Conservation (phyloP, 2,113 vertebrate genomes). For the Entomyzon cyanotis region DNA sequence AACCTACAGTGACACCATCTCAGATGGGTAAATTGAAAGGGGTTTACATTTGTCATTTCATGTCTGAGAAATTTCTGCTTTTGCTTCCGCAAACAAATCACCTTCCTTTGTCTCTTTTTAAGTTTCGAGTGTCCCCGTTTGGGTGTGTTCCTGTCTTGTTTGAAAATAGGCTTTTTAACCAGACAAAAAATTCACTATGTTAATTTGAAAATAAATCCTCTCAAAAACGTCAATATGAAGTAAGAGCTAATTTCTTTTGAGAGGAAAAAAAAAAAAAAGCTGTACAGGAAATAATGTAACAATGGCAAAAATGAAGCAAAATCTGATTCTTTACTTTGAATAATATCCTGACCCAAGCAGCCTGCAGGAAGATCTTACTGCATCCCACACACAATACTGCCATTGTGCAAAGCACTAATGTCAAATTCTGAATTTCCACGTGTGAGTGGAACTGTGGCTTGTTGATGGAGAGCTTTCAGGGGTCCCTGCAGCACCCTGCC, state of each 20-base stretch:
- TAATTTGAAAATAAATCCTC: neutral
- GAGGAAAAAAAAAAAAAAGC: no score
- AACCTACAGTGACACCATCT: neutral
- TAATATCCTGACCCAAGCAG: neutral
- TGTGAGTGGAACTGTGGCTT: neutral
- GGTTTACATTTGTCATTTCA: neutral
- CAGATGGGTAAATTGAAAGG: neutral
- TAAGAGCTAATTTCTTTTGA: neutral
- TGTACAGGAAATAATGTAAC: conserved; percentile 27
- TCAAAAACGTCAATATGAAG: neutral
- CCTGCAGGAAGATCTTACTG: neutral
- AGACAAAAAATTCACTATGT: neutral
- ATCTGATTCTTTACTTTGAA: conserved; percentile 20
- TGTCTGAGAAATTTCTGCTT: neutral
- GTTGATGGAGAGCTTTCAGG: neutral
- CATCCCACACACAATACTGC: neutral
- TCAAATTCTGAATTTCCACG: neutral
- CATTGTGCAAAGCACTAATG: neutral
- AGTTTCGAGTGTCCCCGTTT: neutral
- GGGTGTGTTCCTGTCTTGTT: neutral
- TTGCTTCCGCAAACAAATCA: neutral
- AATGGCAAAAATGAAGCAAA: conserved; percentile 44
- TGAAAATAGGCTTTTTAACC: neutral
- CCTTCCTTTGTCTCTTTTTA: neutral
- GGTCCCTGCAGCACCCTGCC: neutral